These are phyloP conservation scores for Rhadinocentrus ornatus DNA, from an alignment of 2,797 vertebrate genomes.

Conservation along the genomic window DNA sequence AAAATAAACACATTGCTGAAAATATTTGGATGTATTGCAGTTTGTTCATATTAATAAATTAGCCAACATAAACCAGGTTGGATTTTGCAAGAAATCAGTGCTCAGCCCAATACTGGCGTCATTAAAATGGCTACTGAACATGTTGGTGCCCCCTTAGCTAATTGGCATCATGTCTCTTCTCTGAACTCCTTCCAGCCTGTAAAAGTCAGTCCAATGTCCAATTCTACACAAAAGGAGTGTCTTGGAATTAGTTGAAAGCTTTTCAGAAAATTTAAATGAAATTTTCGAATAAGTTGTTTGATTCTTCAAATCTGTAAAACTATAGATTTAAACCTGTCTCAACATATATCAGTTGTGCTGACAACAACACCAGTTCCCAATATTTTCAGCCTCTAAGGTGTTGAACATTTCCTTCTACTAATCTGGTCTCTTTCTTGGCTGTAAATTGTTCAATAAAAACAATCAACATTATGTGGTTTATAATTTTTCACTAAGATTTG, in stretches of 20 bases:
- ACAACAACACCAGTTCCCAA: background rate
- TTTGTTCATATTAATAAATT: too few relatives aligned
- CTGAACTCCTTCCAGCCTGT: background rate
- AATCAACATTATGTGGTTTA: background rate
- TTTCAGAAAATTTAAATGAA: background rate
- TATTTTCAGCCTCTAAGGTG: background rate
- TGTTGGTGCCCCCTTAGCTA: background rate
- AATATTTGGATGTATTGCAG: background rate
- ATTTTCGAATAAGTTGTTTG: background rate
- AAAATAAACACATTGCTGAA: background rate
- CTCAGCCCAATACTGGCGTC: background rate
- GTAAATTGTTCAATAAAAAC: background rate
- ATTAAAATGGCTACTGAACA: background rate
- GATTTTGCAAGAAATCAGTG: background rate
- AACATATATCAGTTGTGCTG: too few relatives aligned
- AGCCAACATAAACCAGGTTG: background rate
- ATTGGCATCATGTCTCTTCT: background rate
- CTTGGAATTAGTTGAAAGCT: background rate
- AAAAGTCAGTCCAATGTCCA: background rate
- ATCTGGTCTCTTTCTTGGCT: background rate
- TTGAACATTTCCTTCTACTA: background rate
- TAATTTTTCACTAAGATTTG: background rate
- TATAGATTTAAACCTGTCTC: too few relatives aligned
- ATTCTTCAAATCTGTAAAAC: background rate
- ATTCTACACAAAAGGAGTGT: too few relatives aligned